A percentile compares a stretch with the other conserved stretches of the same genome.
Conservation (phyloP, 2,888 invertebrate genomes). For the Piscicola geometra region DNA sequence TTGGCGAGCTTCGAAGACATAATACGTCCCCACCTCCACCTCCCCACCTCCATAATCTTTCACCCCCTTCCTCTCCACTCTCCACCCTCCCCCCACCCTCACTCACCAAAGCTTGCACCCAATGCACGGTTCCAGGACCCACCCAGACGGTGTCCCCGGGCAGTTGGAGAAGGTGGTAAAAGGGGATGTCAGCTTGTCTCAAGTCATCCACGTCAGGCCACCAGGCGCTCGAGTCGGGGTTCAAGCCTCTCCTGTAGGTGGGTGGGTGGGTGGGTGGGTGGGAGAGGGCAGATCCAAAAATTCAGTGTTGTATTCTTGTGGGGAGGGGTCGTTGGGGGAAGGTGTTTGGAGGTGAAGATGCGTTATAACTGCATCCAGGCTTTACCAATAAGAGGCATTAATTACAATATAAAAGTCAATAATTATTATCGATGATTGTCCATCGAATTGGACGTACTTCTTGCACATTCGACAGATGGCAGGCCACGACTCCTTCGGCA, state of each 20-base stretch:
- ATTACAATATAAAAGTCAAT: too few species aligned
- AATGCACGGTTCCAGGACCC: conserved; percentile 71
- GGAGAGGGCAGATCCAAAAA: background rate
- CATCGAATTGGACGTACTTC: conserved; percentile 55
- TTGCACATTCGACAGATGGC: conserved; percentile 87
- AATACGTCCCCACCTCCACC: too few species aligned
- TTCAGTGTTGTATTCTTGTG: background rate
- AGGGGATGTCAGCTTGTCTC: conserved; percentile 88
- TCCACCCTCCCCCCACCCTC: too few species aligned
- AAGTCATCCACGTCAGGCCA: conserved; percentile 96
- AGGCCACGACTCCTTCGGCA: conserved; percentile 96
- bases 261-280: background rate
- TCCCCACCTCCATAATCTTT: too few species aligned
- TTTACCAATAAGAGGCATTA: too few species aligned
- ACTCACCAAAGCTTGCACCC: conserved; percentile 59
- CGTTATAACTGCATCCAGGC: too few species aligned
- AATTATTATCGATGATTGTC: too few species aligned
- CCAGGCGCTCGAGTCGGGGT: conserved; percentile 95
- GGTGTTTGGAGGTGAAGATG: too few species aligned
- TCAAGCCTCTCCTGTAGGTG: conserved; percentile 70
- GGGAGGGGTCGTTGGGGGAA: too few species aligned
- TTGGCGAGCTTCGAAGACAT: background rate
- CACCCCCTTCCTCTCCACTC: too few species aligned
- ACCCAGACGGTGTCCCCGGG: conserved; percentile 98
- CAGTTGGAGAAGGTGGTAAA: conserved; percentile 89